Percentiles rank a stretch among this genome's conserved stretches.
Evolutionary conservation across 2,113 vertebrate species (phyloP).

Genomic region (Lampris incognitus): DNA sequence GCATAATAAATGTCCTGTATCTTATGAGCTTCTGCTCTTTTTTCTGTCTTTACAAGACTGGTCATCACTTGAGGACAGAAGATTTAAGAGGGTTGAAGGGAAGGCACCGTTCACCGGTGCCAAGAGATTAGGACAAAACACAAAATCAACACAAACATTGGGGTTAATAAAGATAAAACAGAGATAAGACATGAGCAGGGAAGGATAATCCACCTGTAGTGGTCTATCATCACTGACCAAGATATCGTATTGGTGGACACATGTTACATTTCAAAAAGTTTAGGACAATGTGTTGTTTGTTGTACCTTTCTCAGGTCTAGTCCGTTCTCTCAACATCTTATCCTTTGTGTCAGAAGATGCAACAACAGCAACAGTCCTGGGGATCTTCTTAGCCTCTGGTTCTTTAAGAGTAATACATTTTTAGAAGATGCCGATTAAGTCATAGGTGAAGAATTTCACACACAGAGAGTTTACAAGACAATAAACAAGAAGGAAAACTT

Average conservation of each 20-base stretch:
- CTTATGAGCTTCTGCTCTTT: constrained; percentile 11
- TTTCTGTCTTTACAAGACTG: constrained; percentile 11
- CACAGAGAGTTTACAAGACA: background rate
- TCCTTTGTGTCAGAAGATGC: constrained; percentile 19
- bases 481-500: background rate
- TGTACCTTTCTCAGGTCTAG: constrained; percentile 64
- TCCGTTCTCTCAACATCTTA: constrained; percentile 25
- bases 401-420: constrained; percentile 57
- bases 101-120: constrained; percentile 62
- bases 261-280: background rate
- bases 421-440: constrained; percentile 25
- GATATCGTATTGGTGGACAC: background rate
- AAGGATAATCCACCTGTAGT: constrained; percentile 1
- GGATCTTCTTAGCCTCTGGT: constrained; percentile 43
- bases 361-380: background rate
- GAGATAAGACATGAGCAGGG: constrained; percentile 10
- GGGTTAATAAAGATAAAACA: constrained; percentile 50
- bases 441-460: background rate
- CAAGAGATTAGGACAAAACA: constrained; percentile 67
- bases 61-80: constrained; percentile 30
- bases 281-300: background rate
- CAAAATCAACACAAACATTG: constrained; percentile 59
- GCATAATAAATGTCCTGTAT: constrained; percentile 10
- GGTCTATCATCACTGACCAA: constrained; percentile 1
- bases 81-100: constrained; percentile 44